A percentile compares a stretch with the other conserved stretches of the same genome.
These are phyloP conservation scores for Zaprionus gabonicus DNA, from an alignment of 1,140 invertebrate genomes.

Conservation along the genomic window DNA sequence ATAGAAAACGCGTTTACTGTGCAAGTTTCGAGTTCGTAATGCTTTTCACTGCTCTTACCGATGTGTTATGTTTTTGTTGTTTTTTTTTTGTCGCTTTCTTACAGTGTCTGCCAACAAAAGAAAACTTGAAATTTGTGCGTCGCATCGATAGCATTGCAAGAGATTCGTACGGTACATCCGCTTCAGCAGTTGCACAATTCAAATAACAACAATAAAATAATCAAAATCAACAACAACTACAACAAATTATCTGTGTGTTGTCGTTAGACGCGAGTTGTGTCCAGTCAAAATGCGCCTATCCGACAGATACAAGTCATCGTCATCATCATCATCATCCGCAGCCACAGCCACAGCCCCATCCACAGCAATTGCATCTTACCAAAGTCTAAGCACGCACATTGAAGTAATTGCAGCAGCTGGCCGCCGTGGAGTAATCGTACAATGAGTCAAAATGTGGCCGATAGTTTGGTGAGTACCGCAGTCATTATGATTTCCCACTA, in stretches of 20 bases:
- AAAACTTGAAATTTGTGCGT: constrained; percentile 74
- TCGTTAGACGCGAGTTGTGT: constrained; percentile 58
- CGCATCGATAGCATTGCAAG: constrained; percentile 64
- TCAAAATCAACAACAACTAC: constrained; percentile 33
- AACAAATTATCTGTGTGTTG: constrained; percentile 47
- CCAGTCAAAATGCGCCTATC: constrained; percentile 74
- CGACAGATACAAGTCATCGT: constrained; percentile 69
- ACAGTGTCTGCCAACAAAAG: constrained; percentile 63
- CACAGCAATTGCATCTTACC: constrained; percentile 63
- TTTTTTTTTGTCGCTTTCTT: constrained; percentile 65
- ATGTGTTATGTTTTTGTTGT: constrained; percentile 31
- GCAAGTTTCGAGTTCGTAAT: constrained; percentile 54
- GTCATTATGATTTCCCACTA: constrained; percentile 11
- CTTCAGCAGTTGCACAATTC: constrained; percentile 69
- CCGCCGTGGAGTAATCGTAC: constrained; percentile 57
- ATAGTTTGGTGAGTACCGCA: constrained; percentile 80
- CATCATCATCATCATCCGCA: constrained; percentile 45
- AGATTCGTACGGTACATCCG: constrained; percentile 57
- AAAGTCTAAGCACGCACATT: constrained; percentile 72
- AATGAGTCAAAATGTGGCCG: constrained; percentile 84
- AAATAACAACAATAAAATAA: constrained; percentile 34
- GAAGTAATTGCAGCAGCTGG: constrained; percentile 77
- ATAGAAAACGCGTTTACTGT: constrained; percentile 59
- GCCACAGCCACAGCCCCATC: constrained; percentile 16
- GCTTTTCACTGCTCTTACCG: constrained; percentile 67